Evolutionary conservation across 1,140 invertebrate species (phyloP), one percentile per base, ranked within the genome.

Genomic region (Nomia melanderi): DNA sequence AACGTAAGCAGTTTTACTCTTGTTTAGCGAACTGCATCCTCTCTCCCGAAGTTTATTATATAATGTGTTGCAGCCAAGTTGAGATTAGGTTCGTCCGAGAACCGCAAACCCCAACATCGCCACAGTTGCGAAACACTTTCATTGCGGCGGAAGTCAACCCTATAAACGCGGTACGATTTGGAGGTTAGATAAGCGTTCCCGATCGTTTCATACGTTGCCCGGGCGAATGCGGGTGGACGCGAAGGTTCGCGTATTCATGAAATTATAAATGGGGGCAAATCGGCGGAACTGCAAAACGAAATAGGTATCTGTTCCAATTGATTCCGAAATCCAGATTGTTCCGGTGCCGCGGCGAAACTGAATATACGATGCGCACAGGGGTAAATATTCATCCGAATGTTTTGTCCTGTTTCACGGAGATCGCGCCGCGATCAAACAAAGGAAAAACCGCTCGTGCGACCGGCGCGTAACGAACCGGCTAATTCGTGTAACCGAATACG

Each of bases 401-500:
- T 62, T 39, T 62, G 59, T 65, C 44, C 27, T 17, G 27, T 31
- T 65, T 36, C 63, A 31, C 53, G 9, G 36, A 39, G 36, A 57
- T 44, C 33, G 33, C 14, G 54, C 14, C 31, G 69, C 17, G 39
- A 50, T 56, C 27, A 11, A 36, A 69, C n/a, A 67, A 67, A 59
- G 54, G 31, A 57, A 69, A 62, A 67, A 47, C 53, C 17, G n/a
- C 4, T 27, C 14, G 11, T 11, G 27, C 29, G 11, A 39, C 41
- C 54, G 27, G 20, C 31, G 31, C 59, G 39, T 67, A 75, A 75
- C 64, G 54, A 75, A 67, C 54, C 65, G 54, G 36, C 12, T 69
- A 60, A 75, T 75, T 67, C 50, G 64, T 60, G 65, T 60, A 60
- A 60, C 31, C 73, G 8, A 39, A 50, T 50, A 69, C 39, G 63